Percentiles rank a stretch among this genome's conserved stretches.
Evolutionary conservation across 1,140 invertebrate species (phyloP).

Genomic region (Trichonephila inaurata): DNA sequence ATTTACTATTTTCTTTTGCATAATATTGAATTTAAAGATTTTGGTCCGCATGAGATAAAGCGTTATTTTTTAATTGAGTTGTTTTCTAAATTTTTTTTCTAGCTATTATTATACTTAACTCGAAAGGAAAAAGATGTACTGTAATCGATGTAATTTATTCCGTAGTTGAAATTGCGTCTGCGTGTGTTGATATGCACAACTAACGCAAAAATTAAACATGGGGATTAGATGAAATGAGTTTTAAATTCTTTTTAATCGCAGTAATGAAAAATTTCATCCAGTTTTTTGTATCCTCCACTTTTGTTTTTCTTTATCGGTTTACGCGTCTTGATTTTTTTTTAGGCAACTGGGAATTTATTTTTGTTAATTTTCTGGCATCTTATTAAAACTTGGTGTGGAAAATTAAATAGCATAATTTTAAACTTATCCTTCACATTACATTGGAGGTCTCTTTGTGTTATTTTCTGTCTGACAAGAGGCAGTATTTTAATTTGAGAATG

Average conservation of each 20-base stretch:
- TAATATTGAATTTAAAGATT: background rate
- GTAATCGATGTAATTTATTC: constrained; percentile 8
- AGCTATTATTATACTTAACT: background rate
- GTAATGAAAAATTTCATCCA: background rate
- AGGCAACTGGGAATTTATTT: background rate
- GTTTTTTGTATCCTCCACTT: background rate
- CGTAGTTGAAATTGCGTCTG: background rate
- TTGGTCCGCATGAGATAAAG: background rate
- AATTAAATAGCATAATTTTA: background rate
- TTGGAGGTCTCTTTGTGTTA: background rate
- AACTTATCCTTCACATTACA: background rate
- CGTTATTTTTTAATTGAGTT: background rate
- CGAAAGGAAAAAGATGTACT: background rate
- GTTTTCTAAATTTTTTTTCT: background rate
- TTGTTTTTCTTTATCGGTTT: background rate
- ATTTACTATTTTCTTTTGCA: background rate
- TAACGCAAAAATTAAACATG: constrained; percentile 8
- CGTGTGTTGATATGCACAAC: background rate
- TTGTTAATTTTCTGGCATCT: background rate
- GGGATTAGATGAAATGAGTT: constrained; percentile 1
- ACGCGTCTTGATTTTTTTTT: background rate
- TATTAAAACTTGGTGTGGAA: background rate
- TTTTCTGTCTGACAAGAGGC: background rate
- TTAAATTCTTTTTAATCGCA: background rate
- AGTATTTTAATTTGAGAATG: background rate